Conservation (phyloP, 1,140 invertebrate species). For the Drosophila orena region DNA sequence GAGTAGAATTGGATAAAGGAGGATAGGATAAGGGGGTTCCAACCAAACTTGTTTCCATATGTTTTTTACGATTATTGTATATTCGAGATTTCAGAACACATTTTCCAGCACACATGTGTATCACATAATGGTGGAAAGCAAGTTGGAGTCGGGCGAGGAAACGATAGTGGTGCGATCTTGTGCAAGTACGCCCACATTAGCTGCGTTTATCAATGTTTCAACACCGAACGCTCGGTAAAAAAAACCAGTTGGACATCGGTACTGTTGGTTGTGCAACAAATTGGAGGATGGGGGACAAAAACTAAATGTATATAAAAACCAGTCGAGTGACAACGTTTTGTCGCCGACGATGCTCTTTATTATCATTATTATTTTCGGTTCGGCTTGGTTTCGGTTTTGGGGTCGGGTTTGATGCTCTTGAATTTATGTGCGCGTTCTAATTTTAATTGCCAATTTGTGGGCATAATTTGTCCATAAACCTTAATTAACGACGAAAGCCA, state of each 20-base stretch:
- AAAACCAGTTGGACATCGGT: constrained; percentile 34
- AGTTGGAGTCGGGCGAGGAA: background rate
- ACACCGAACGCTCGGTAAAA: constrained; percentile 22
- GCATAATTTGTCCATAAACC: constrained; percentile 82
- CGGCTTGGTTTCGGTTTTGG: constrained; percentile 14
- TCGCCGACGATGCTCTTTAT: constrained; percentile 45
- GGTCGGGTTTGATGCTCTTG: constrained; percentile 45
- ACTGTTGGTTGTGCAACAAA: constrained; percentile 45
- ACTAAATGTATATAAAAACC: constrained; percentile 28
- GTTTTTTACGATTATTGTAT: too few species aligned
- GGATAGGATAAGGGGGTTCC: too few species aligned
- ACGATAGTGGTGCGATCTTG: constrained; percentile 9
- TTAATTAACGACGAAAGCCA: constrained; percentile 81
- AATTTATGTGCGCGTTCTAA: constrained; percentile 82
- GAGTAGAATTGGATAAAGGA: too few species aligned
- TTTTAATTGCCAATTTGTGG: constrained; percentile 83
- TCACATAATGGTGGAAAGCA: background rate
- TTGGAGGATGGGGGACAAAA: constrained; percentile 21
- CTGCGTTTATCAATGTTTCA: constrained; percentile 36
- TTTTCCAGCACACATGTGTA: background rate
- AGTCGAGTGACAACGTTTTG: constrained; percentile 74
- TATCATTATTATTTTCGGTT: constrained; percentile 18
- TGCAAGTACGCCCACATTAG: constrained; percentile 43
- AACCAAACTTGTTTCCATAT: too few species aligned
- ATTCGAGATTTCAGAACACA: background rate